Evolutionary conservation across 2,888 invertebrate species (phyloP), one percentile per base, ranked within the genome.

Genomic region (Pristionchus arcanus): DNA sequence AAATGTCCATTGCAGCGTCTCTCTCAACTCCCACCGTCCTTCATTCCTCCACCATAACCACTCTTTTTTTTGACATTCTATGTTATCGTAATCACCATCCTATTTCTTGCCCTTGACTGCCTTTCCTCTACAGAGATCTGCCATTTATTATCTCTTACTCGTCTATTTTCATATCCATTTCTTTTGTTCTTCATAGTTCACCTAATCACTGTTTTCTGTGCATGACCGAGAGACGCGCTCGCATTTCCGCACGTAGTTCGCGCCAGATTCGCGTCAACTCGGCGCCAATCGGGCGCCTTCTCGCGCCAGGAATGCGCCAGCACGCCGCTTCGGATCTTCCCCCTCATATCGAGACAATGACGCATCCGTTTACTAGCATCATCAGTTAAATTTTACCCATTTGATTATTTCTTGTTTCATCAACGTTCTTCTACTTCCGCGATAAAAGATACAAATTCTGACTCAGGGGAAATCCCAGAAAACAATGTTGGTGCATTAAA

Each of bases 31-130:
- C 53, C 84, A 7, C 84, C 84, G 5, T 84, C 84, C 5, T 84
- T 84, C 84, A 84, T 84, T 55, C 84, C 55, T 25, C 84, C 84
- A 84, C 84, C 84, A 28, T 84, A 55, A 84, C 42, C 28, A 25
- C 25, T n/a, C 66, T 21, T 16, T 68, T 68, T 28, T 68, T 25
- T 1, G 16, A 77, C n/a, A 15, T 42, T 2, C 42, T 25, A 84
- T 34, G 21, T 49, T 53, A 84, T 53, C 83, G 83, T 83, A 83
- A 49, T 49, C 42, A 5, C 55, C 31, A 19, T 2, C 25, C 15
- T 19, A 42, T 66, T n/a, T 16, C 9, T 59, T 28, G 21, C 87
- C 49, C 66, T 19, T 66, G 19, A 16, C 31, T 3, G 21, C 37
- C n/a, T 63, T 87, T 42, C 31, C 66, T 9, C 16, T 55, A 7